These are phyloP conservation scores for Chaenogobius annularis DNA, from an alignment of 2,113 vertebrate species.

Conservation along the genomic window DNA sequence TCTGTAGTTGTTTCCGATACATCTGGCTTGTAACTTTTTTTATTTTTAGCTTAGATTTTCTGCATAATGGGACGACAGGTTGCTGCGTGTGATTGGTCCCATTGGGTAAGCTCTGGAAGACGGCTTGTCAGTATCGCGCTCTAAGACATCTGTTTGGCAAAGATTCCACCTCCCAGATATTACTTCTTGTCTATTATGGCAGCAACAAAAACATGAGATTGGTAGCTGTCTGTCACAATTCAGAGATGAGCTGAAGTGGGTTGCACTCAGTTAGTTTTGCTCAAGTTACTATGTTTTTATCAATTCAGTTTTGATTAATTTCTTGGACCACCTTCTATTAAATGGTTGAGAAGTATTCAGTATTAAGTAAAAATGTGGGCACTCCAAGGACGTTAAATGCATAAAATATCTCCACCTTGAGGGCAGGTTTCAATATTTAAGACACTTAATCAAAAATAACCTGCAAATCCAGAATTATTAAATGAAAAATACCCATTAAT, in stretches of 20 bases:
- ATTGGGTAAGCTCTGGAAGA: constrained; percentile 51
- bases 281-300: too few relatives aligned
- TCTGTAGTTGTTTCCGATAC: constrained; percentile 27
- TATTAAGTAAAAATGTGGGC: too few relatives aligned
- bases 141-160: constrained; percentile 60
- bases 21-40: constrained; percentile 32
- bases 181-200: constrained; percentile 52
- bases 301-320: too few relatives aligned
- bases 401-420: too few relatives aligned
- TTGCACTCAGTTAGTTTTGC: too few relatives aligned
- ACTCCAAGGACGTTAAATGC: too few relatives aligned
- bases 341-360: too few relatives aligned
- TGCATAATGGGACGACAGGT: constrained; percentile 50
- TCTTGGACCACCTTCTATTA: too few relatives aligned
- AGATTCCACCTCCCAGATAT: constrained; percentile 46
- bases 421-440: too few relatives aligned
- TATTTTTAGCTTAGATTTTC: constrained; percentile 20
- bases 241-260: neutral
- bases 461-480: too few relatives aligned
- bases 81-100: constrained; percentile 71
- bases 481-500: too few relatives aligned
- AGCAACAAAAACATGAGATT: constrained; percentile 36
- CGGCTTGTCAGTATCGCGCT: constrained; percentile 45
- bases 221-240: constrained; percentile 47
- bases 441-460: too few relatives aligned